These are phyloP conservation scores for Idris sp. DNA, from an alignment of 1,140 invertebrate genomes.

Conservation along the genomic window DNA sequence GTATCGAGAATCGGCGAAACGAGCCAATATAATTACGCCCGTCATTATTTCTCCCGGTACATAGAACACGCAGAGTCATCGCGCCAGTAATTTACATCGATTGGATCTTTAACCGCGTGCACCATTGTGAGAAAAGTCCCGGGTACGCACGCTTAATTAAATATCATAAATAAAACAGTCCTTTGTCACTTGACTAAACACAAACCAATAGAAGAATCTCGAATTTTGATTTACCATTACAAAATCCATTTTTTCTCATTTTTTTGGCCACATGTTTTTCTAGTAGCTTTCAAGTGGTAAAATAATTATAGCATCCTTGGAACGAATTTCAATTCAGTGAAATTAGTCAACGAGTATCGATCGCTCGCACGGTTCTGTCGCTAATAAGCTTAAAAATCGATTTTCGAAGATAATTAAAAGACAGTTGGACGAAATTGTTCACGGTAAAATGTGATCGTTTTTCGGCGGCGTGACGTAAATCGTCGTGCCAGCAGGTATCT, in stretches of 20 bases:
- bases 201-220: slow-evolving; percentile 11
- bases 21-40: no score
- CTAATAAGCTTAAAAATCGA: slow-evolving; percentile 40
- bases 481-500: slow-evolving; percentile 33
- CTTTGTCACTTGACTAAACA: slow-evolving; percentile 30
- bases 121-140: slow-evolving; percentile 37
- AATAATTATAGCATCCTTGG: slow-evolving; percentile 10
- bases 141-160: slow-evolving; percentile 33
- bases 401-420: slow-evolving; percentile 31
- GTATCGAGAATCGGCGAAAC: slow-evolving; percentile 65
- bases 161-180: slow-evolving; percentile 17
- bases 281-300: slow-evolving; percentile 20
- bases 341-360: slow-evolving; percentile 18
- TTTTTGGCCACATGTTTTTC: slow-evolving; percentile 1
- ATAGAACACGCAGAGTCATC: no score
- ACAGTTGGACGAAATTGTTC: slow-evolving; percentile 10
- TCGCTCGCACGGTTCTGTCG: slow-evolving; percentile 8
- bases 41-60: no score
- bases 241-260: no score
- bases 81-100: slow-evolving; percentile 72
- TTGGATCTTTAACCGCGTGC: slow-evolving; percentile 58
- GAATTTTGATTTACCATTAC: no score
- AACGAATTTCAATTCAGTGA: slow-evolving; percentile 15
- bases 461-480: slow-evolving; percentile 33
- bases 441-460: slow-evolving; percentile 17